Percentiles rank a stretch among this genome's conserved stretches.
Conservation (phyloP, 2,113 vertebrate genomes). For the Elaphurus davidianus region DNA sequence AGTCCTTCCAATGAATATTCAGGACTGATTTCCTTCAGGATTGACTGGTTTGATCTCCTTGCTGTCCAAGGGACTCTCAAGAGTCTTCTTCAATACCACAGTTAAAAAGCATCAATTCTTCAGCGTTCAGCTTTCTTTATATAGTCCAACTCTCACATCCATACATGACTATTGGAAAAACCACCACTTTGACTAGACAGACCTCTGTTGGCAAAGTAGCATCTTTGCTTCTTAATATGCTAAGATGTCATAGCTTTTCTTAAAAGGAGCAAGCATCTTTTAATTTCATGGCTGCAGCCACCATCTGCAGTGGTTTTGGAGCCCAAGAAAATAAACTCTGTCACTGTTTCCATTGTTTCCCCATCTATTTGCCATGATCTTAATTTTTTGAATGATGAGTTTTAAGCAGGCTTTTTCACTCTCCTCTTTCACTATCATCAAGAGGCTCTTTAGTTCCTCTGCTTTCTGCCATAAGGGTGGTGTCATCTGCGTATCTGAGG, state of each 20-base stretch:
- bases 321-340: background rate
- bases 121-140: background rate
- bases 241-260: background rate
- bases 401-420: background rate
- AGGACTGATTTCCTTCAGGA: background rate
- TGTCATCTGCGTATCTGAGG: background rate
- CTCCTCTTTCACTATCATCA: background rate
- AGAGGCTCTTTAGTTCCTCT: background rate
- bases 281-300: background rate
- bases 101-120: background rate
- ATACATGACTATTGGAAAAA: background rate
- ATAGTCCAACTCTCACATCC: background rate
- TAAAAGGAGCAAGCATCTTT: background rate
- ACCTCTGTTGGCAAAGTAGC: background rate
- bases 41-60: background rate
- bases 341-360: background rate
- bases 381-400: background rate
- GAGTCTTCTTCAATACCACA: background rate
- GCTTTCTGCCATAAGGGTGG: background rate
- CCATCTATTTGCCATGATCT: background rate
- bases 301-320: background rate
- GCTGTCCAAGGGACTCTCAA: background rate
- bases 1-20: background rate
- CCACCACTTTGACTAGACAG: rapidly evolving
- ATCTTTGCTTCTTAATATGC: background rate